phyloP scores from a whole-genome alignment of 2,113 vertebrate species.

The Macaca fascicularis region T2T-MFA8v1.1 NC_088390.1:38063501-38064000 shows the following conservation, averaged over 20 bases:
- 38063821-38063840: not conserved
- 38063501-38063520: not conserved
- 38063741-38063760: not conserved
- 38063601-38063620: not conserved
- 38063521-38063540: not conserved
- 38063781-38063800: not conserved
- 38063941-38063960: not conserved
- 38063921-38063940: not conserved
- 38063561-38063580: not conserved
- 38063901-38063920: not conserved
- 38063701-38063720: not conserved
- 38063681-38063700: not conserved
- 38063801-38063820: not conserved
- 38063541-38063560: not conserved
- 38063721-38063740: not conserved
- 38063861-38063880: not conserved
- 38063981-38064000: not conserved
- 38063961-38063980: not conserved
- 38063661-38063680: not conserved
- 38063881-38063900: not conserved
- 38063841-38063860: not conserved
- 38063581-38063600: not conserved
- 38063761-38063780: not conserved
- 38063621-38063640: not conserved
- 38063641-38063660: not conserved